phyloP scores from a whole-genome alignment of 2,113 vertebrate species.

The Rhizomys pruinosus region DNA sequence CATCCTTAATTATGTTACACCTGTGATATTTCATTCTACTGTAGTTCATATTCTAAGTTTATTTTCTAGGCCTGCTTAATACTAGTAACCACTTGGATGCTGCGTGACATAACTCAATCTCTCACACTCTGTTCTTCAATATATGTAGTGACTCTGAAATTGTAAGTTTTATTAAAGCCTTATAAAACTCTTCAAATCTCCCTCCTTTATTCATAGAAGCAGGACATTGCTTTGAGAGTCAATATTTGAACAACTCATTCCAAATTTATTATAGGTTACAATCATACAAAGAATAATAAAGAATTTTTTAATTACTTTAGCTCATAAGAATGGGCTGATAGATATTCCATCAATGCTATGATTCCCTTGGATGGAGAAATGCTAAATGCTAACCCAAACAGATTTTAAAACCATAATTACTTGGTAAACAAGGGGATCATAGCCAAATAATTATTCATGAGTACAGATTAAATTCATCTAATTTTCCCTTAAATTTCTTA shows the following conservation, averaged over 20 bases:
- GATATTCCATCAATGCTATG: conserved; percentile 89
- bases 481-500: conserved; percentile 48
- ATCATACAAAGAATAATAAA: conserved; percentile 88
- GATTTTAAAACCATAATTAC: conserved; percentile 90
- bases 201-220: conserved; percentile 76
- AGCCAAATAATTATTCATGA: conserved; percentile 86
- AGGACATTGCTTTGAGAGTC: conserved; percentile 83
- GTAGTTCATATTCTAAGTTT: conserved; percentile 71
- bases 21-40: conserved; percentile 70
- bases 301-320: conserved; percentile 87
- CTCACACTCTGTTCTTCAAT: conserved; percentile 72
- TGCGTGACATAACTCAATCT: conserved; percentile 46
- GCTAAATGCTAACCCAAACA: conserved; percentile 88
- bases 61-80: conserved; percentile 74
- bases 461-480: conserved; percentile 83
- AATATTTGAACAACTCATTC: conserved; percentile 87
- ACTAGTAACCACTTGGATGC: conserved; percentile 56
- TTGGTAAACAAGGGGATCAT: conserved; percentile 87
- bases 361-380: conserved; percentile 86
- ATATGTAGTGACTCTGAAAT: conserved; percentile 74
- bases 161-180: conserved; percentile 83
- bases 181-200: conserved; percentile 81
- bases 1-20: conserved; percentile 66
- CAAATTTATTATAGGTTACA: conserved; percentile 86
- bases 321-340: conserved; percentile 87